Evolutionary conservation across 2,888 invertebrate genomes (phyloP).

Genomic region (Ferdinandea cuprea): DNA sequence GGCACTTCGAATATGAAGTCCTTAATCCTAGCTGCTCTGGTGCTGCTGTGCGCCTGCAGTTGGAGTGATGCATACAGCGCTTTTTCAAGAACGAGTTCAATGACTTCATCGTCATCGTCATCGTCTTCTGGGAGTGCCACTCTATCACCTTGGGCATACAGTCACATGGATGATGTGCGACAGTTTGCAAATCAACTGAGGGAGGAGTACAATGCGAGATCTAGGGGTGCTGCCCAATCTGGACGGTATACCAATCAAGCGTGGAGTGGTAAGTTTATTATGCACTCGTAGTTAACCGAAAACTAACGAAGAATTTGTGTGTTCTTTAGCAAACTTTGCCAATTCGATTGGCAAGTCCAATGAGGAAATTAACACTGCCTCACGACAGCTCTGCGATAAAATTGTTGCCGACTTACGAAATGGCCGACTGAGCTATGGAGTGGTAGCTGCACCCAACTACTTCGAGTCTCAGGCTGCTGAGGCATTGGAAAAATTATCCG

Average conservation of each 20-base stretch:
- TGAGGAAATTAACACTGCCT: constrained; percentile 78
- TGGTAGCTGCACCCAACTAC: constrained; percentile 80
- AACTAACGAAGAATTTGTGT: neutral
- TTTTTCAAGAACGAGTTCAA: constrained; percentile 68
- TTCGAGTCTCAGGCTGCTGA: constrained; percentile 81
- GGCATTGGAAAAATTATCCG: constrained; percentile 76
- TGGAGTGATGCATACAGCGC: constrained; percentile 75
- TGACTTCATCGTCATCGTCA: constrained; percentile 56
- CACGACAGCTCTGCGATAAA: constrained; percentile 77
- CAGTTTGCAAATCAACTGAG: constrained; percentile 79
- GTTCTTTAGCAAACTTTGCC: constrained; percentile 78
- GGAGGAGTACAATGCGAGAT: constrained; percentile 79
- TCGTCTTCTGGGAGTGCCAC: constrained; percentile 65
- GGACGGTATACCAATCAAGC: constrained; percentile 51
- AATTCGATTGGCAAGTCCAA: constrained; percentile 79
- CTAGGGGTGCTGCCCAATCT: constrained; percentile 75
- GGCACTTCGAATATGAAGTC: constrained; percentile 77
- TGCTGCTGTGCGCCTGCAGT: constrained; percentile 77
- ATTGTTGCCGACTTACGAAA: constrained; percentile 80
- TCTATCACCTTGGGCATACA: constrained; percentile 79
- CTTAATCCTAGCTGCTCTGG: constrained; percentile 76
- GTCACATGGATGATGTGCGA: constrained; percentile 79
- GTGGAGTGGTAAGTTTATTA: constrained; percentile 78
- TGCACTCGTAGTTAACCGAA: neutral
- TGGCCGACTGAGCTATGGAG: constrained; percentile 78